Percentiles rank a stretch among this genome's conserved stretches.
These are phyloP conservation scores for Anabacerthia variegaticeps DNA, from an alignment of 2,797 vertebrate genomes.

Conservation along the genomic window DNA sequence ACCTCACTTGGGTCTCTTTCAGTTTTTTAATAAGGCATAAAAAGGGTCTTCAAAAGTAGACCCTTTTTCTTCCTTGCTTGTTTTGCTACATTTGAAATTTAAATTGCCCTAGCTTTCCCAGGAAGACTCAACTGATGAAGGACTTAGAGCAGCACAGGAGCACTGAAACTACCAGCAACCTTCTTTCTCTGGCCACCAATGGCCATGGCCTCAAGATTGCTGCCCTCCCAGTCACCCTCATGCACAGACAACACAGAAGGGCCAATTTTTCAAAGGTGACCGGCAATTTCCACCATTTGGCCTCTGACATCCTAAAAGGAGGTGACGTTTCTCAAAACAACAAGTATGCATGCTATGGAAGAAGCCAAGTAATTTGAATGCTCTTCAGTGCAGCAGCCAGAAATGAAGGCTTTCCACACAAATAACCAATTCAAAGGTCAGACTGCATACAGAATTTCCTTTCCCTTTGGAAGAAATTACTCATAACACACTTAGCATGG, in stretches of 20 bases:
- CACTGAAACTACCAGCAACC: neutral
- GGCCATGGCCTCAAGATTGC: neutral
- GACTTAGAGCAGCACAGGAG: neutral
- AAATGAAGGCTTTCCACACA: neutral
- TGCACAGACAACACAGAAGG: accelerated
- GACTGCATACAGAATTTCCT: neutral
- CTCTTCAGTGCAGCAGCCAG: accelerated
- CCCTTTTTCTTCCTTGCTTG: neutral
- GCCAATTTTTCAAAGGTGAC: neutral
- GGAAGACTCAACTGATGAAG: neutral
- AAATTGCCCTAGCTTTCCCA: neutral
- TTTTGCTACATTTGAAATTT: neutral
- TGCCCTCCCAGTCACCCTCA: neutral
- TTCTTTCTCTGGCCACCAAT: neutral
- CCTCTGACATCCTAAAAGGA: neutral
- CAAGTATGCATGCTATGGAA: accelerated
- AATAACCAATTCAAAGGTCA: neutral
- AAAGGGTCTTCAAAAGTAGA: neutral
- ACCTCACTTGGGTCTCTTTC: neutral
- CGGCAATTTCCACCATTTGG: neutral
- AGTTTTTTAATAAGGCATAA: neutral
- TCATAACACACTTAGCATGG: neutral
- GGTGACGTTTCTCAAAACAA: neutral
- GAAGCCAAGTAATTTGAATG: neutral
- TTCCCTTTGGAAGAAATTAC: neutral